These are phyloP conservation scores for Centroberyx gerrardi DNA, from an alignment of 2,797 vertebrate genomes.

Conservation along the genomic window DNA sequence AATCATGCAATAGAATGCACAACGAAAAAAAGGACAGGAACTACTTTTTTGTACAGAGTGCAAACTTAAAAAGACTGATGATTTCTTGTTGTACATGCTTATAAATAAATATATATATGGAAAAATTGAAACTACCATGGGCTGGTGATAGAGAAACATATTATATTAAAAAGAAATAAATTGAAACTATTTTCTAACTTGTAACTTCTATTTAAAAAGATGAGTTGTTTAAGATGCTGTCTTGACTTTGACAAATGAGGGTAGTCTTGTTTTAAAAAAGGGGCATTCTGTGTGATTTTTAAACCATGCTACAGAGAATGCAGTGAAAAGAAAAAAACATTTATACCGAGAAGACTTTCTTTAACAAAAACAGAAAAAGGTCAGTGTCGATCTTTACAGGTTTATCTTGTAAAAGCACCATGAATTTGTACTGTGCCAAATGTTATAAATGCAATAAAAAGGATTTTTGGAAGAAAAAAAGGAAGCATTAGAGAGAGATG, in stretches of 20 bases:
- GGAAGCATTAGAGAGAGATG: conserved; percentile 72
- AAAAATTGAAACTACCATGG: conserved; percentile 90
- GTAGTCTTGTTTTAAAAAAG: conserved; percentile 86
- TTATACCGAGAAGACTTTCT: conserved; percentile 93
- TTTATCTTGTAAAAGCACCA: conserved; percentile 93
- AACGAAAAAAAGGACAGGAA: conserved; percentile 90
- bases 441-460: conserved; percentile 97
- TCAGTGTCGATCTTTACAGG: conserved; percentile 91
- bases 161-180: conserved; percentile 92
- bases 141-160: conserved; percentile 93
- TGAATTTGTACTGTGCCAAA: conserved; percentile 97
- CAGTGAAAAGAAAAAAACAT: conserved; percentile 86
- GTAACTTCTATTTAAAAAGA: conserved; percentile 95
- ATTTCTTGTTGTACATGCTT: conserved; percentile 97
- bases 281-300: conserved; percentile 90
- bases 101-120: conserved; percentile 85
- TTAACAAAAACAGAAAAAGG: conserved; percentile 86
- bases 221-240: conserved; percentile 89
- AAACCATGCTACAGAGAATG: conserved; percentile 90
- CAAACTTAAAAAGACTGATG: conserved; percentile 91
- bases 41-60: conserved; percentile 97
- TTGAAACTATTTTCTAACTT: conserved; percentile 98
- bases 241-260: conserved; percentile 88
- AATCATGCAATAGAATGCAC: conserved; percentile 97
- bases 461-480: conserved; percentile 87